Evolutionary conservation across 2,888 invertebrate species (phyloP).

Genomic region (Marronus borbonicus): DNA sequence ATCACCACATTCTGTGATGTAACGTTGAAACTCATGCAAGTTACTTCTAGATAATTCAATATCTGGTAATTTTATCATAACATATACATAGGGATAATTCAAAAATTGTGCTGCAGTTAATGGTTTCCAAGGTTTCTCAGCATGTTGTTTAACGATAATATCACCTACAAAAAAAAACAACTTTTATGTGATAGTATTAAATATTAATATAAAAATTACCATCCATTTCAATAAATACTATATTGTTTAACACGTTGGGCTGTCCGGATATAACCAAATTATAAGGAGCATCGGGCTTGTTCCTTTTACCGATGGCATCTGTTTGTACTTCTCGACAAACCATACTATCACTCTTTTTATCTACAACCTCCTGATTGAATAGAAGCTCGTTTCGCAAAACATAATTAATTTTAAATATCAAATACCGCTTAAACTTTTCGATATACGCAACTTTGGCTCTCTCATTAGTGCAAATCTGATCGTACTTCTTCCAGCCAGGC

Average conservation of each 20-base stretch:
- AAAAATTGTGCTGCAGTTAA: conserved; percentile 52
- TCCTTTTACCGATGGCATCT: conserved; percentile 18
- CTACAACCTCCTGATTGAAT: conserved; percentile 31
- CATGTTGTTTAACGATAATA: conserved; percentile 54
- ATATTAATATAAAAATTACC: conserved; percentile 48
- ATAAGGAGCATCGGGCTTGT: conserved; percentile 53
- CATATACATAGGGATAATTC: conserved; percentile 54
- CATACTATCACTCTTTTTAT: background rate
- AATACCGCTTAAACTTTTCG: conserved; percentile 52
- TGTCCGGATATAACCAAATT: conserved; percentile 53
- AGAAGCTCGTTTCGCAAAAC: conserved; percentile 45
- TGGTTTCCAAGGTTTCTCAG: conserved; percentile 52
- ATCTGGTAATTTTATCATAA: conserved; percentile 54
- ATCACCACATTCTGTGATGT: conserved; percentile 52
- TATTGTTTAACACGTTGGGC: conserved; percentile 54
- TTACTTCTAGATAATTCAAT: conserved; percentile 52
- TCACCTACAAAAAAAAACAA: conserved; percentile 50
- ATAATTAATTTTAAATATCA: conserved; percentile 53
- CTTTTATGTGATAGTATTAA: conserved; percentile 4
- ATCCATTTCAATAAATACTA: conserved; percentile 53
- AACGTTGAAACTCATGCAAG: conserved; percentile 53
- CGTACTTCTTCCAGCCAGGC: conserved; percentile 56
- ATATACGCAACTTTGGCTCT: conserved; percentile 50
- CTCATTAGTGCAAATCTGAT: conserved; percentile 38
- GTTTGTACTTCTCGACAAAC: conserved; percentile 39